Evolutionary conservation across 2,888 invertebrate genomes (phyloP), one percentile per base, ranked within the genome.

Genomic region (Xestia sexstrigata): DNA sequence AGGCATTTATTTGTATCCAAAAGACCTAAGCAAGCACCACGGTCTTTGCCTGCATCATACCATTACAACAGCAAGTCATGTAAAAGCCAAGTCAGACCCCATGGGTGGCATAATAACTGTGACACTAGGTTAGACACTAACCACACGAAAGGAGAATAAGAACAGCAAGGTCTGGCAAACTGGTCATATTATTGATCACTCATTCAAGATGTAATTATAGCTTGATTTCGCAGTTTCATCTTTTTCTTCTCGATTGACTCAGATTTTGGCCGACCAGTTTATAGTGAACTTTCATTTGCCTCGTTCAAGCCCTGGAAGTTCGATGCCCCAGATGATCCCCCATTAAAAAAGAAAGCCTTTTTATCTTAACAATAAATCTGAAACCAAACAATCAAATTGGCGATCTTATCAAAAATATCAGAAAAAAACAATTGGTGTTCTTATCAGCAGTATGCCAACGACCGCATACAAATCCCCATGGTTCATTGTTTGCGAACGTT

Each of bases 401-500:
- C 47, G 49, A 66, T 30, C 30, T 58, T 17, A 83, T 11, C 65
- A 70, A 47, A 65, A 74, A 65, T 30, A 74, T 35, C 26, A 39
- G 63, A 83, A 81, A 74, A 81, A 74, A 73, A 42, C 62, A 70
- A 66, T 70, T 35, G 55, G 26, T 55, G 7, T 49, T 68, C 69
- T 79, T 77, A 74, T 85, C 83, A 86, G 81, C 82, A 79, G 77
- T 78, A 75, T 83, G 86, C 77, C 87, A 88, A 87, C 74, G 84
- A 88, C 85, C 87, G 84, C 66, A 42, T 63, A 77, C 70, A 82
- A 79, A 83, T 79, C 74, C 47, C 39, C 74, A 74, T 76, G 73
- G 76, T 70, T 76, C 74, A 81, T 89, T 89, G 89, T 89, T 89
- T 83, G 87, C 84, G 78, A 85, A 86, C 79, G 82, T 87, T 84